Percentiles rank a stretch among this genome's conserved stretches.
Evolutionary conservation across 1,140 invertebrate genomes (phyloP).

Genomic region (Hylyphantes graminicola): DNA sequence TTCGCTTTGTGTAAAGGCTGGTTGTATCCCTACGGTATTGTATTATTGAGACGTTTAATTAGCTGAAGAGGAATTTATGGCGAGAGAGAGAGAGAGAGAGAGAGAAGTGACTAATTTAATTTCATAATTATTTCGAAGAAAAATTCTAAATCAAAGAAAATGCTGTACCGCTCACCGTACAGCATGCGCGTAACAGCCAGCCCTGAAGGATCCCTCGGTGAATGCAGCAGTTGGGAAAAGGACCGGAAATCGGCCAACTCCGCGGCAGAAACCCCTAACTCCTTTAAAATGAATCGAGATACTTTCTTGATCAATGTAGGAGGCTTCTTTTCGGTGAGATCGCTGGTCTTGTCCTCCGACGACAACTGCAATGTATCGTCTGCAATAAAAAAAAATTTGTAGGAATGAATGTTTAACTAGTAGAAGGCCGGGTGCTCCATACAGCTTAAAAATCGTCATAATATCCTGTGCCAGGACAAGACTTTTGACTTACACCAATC

Average conservation of each 20-base stretch:
- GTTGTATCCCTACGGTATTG: not conserved
- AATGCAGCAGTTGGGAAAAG: constrained; percentile 73
- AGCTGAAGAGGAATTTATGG: not conserved
- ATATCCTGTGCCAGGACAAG: too few relatives aligned
- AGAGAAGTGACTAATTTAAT: not conserved
- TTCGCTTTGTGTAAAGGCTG: not conserved
- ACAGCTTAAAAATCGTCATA: too few relatives aligned
- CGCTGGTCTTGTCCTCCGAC: too few relatives aligned
- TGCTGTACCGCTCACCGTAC: constrained; percentile 75
- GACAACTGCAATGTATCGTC: too few relatives aligned
- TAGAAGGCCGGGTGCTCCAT: too few relatives aligned
- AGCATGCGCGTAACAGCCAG: constrained; percentile 80
- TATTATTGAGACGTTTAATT: not conserved
- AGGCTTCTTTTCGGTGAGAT: too few relatives aligned
- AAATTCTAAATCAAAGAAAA: constrained; percentile 60
- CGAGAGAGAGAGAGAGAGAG: not conserved
- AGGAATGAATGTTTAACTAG: too few relatives aligned
- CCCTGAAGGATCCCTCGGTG: constrained; percentile 79
- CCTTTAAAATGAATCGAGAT: not conserved
- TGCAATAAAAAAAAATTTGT: too few relatives aligned
- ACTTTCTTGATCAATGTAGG: too few relatives aligned
- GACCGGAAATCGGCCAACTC: constrained; percentile 13
- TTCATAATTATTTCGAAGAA: not conserved
- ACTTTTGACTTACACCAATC: too few relatives aligned
- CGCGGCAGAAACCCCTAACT: constrained; percentile 10